phyloP scores from a whole-genome alignment of 2,113 vertebrate genomes.

The Narcine bancroftii region DNA sequence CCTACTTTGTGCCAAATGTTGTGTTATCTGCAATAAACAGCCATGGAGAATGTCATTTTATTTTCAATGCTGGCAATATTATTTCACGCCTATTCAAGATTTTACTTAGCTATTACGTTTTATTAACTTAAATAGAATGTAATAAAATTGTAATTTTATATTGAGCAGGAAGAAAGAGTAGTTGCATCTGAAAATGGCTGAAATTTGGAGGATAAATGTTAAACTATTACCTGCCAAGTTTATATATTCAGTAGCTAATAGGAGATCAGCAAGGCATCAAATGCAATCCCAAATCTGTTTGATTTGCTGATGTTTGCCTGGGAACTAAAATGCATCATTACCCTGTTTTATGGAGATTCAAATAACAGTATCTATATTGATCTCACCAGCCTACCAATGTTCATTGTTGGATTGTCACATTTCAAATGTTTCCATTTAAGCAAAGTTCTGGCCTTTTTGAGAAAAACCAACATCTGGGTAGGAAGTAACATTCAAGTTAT shows the following conservation, averaged over 20 bases:
- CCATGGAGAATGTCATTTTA: neutral
- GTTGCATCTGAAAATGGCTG: neutral
- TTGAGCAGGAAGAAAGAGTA: neutral
- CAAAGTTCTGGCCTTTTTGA: neutral
- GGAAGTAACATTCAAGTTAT: neutral
- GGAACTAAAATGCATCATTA: neutral
- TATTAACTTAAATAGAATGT: neutral
- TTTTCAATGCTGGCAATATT: neutral
- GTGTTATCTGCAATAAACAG: neutral
- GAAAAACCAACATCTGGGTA: neutral
- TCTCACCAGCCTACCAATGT: neutral
- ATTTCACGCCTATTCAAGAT: neutral
- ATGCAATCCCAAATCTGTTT: neutral
- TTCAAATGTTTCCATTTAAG: neutral
- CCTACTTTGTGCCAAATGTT: neutral
- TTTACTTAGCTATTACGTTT: neutral
- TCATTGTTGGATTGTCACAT: neutral
- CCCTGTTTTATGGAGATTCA: neutral
- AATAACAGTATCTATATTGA: neutral
- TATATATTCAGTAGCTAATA: neutral
- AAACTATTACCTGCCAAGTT: neutral
- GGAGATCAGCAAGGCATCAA: neutral
- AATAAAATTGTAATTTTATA: neutral
- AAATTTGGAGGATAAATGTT: neutral
- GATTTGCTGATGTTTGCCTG: neutral